Conservation (phyloP, 1,140 invertebrate genomes). For the Lepidurus packardi region DNA sequence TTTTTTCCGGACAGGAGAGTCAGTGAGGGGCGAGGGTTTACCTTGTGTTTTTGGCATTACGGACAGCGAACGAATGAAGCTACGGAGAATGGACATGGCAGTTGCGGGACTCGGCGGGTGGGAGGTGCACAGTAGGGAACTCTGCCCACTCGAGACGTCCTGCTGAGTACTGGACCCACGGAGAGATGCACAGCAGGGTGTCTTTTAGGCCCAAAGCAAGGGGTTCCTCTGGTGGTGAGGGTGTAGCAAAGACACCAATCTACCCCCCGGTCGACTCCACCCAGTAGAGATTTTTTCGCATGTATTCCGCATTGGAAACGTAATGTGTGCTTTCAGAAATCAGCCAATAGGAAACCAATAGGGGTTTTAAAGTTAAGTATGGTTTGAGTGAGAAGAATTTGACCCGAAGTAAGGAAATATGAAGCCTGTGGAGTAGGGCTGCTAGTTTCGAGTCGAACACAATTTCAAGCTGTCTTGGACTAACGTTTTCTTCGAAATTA, state of each 20-base stretch:
- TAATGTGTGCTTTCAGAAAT: not conserved
- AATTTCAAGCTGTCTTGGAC: too few species aligned
- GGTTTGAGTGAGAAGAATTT: too few species aligned
- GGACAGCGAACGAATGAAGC: conserved; percentile 1
- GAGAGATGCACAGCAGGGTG: conserved; percentile 7
- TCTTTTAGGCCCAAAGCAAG: not conserved
- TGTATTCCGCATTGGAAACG: not conserved
- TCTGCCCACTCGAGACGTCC: conserved; percentile 16
- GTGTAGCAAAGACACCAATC: conserved; percentile 7
- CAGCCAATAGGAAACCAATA: not conserved
- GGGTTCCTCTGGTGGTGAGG: not conserved
- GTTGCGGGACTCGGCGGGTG: conserved; percentile 9
- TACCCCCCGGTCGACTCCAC: not conserved
- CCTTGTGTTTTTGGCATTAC: conserved; percentile 6
- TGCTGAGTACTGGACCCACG: not conserved
- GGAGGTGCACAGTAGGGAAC: conserved; percentile 5
- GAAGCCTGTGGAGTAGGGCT: too few species aligned
- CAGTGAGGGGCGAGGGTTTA: not conserved
- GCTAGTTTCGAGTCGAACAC: too few species aligned
- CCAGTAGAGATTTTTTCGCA: not conserved
- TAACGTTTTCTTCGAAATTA: too few species aligned
- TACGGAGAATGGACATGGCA: not conserved
- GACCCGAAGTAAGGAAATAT: too few species aligned
- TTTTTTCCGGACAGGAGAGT: not conserved
- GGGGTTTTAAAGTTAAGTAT: not conserved